Conservation (phyloP, 2,797 vertebrate species). For the Clarias fuscus region DNA sequence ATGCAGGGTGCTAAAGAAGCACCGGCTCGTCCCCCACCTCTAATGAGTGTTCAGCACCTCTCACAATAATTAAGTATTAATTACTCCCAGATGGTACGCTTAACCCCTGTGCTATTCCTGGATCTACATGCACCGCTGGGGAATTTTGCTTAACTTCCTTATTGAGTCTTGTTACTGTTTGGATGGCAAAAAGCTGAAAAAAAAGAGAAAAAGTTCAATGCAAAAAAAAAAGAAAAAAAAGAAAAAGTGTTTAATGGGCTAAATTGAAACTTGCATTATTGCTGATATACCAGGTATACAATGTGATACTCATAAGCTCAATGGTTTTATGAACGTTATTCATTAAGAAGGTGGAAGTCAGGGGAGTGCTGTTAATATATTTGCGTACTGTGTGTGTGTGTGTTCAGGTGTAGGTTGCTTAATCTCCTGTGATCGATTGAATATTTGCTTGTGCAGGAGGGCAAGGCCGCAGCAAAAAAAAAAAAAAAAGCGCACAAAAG, state of each 20-base stretch:
- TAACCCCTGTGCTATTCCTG: conserved; percentile 69
- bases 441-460: conserved; percentile 36
- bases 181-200: conserved; percentile 29
- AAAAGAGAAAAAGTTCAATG: conserved; percentile 11
- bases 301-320: neutral
- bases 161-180: conserved; percentile 34
- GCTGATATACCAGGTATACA: conserved; percentile 6
- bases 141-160: conserved; percentile 40
- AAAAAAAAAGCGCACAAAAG: conserved; percentile 52
- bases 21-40: conserved; percentile 56
- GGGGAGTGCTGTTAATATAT: conserved; percentile 28
- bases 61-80: conserved; percentile 78
- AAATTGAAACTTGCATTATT: conserved; percentile 18
- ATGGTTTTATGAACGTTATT: conserved; percentile 15
- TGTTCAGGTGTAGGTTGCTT: conserved; percentile 39
- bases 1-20: conserved; percentile 62
- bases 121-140: conserved; percentile 43
- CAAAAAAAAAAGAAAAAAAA: conserved; percentile 13
- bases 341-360: conserved; percentile 29
- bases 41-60: conserved; percentile 73
- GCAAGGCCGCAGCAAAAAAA: conserved; percentile 35
- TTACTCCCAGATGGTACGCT: conserved; percentile 74
- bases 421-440: conserved; percentile 40
- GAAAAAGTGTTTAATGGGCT: conserved; percentile 7
- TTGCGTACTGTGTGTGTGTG: neutral